Conservation (phyloP, 2,888 invertebrate genomes). For the Antheraea yamamai region DNA sequence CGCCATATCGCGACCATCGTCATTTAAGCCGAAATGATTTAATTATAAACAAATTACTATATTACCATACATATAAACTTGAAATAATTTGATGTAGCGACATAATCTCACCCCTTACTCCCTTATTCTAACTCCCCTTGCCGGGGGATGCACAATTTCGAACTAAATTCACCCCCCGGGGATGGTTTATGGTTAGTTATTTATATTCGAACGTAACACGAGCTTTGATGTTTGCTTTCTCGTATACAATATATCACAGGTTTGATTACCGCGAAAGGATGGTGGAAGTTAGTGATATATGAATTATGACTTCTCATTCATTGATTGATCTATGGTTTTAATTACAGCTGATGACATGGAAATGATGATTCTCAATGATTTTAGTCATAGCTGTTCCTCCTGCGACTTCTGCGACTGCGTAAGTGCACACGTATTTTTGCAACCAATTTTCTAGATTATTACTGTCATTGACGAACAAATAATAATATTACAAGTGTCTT, state of each 20-base stretch:
- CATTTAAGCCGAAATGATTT: not conserved
- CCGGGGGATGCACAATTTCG: slow-evolving; percentile 4
- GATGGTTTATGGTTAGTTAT: slow-evolving; percentile 4
- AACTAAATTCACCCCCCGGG: slow-evolving; percentile 12
- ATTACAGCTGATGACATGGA: no score
- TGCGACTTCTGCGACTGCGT: no score
- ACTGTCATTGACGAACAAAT: no score
- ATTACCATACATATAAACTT: not conserved
- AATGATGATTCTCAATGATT: no score
- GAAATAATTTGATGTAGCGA: slow-evolving; percentile 4
- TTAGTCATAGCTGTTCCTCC: no score
- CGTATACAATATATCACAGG: not conserved
- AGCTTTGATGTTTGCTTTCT: not conserved
- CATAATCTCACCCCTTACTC: not conserved
- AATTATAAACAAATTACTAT: slow-evolving; percentile 12
- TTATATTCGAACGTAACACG: not conserved
- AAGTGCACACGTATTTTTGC: no score
- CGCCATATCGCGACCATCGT: not conserved
- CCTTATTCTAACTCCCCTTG: not conserved
- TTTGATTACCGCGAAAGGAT: not conserved
- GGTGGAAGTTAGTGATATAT: not conserved
- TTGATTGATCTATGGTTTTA: no score
- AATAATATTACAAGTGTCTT: no score
- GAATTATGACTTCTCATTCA: no score
- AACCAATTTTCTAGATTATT: no score